Evolutionary conservation across 1,140 invertebrate genomes (phyloP).

Genomic region (Brachionus rubens): DNA sequence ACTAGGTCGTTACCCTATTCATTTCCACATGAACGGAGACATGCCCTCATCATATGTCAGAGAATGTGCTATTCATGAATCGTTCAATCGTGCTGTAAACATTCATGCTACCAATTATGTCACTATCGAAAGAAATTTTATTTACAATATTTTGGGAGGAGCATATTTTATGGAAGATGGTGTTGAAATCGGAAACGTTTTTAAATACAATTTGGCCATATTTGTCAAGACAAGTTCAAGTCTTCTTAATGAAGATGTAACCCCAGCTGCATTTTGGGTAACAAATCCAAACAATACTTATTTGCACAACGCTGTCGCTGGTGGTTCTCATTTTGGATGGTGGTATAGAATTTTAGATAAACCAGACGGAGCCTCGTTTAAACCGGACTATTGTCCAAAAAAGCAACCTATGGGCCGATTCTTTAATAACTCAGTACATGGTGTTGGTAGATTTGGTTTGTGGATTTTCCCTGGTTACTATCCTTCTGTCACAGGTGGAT

Average conservation of each 20-base stretch:
- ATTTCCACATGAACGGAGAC: conserved; percentile 56
- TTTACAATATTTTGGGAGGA: conserved; percentile 54
- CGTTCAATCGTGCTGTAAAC: conserved; percentile 59
- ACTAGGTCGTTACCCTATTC: conserved; percentile 57
- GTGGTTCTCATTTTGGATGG: conserved; percentile 58
- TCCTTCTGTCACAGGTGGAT: conserved; percentile 49
- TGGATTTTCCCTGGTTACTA: conserved; percentile 55
- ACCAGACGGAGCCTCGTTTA: conserved; percentile 56
- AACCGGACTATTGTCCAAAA: conserved; percentile 51
- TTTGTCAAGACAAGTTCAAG: conserved; percentile 55
- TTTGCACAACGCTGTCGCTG: conserved; percentile 54
- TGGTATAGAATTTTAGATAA: conserved; percentile 55
- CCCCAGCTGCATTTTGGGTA: conserved; percentile 55
- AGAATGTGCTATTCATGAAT: conserved; percentile 54
- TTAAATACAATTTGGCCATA: conserved; percentile 55
- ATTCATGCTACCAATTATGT: conserved; percentile 52
- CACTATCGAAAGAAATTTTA: conserved; percentile 49
- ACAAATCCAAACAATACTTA: conserved; percentile 56
- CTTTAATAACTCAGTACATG: conserved; percentile 56
- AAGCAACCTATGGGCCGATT: conserved; percentile 51
- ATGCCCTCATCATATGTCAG: conserved; percentile 54
- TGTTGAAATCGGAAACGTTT: conserved; percentile 55
- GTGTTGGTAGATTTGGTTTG: conserved; percentile 56
- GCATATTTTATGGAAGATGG: conserved; percentile 59
- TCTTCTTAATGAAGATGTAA: conserved; percentile 59